Percentiles rank a stretch among this genome's conserved stretches.
These are phyloP conservation scores for Botia almorhae DNA, from an alignment of 2,797 vertebrate genomes.

Conservation along the genomic window DNA sequence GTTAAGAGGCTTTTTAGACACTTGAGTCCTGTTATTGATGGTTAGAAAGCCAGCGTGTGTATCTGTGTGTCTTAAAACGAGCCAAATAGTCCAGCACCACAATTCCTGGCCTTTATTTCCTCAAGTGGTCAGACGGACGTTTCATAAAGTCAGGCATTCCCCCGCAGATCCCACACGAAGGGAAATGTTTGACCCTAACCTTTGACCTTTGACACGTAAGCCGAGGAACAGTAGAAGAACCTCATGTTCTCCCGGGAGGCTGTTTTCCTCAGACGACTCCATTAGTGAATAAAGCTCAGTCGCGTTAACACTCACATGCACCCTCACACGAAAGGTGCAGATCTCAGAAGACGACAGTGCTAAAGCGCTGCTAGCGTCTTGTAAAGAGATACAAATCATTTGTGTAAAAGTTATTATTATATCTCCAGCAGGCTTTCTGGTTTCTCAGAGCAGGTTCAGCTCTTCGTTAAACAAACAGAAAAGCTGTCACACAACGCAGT, in stretches of 20 bases:
- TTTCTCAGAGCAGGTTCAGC: not conserved
- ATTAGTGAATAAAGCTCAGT: slow-evolving; percentile 49
- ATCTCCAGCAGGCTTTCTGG: slow-evolving; percentile 2
- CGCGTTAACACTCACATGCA: slow-evolving; percentile 14
- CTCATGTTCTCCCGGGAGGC: slow-evolving; percentile 41
- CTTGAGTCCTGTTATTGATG: not conserved
- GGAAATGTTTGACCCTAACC: slow-evolving; percentile 65
- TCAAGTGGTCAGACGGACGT: slow-evolving; percentile 34
- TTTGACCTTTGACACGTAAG: slow-evolving; percentile 64
- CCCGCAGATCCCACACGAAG: slow-evolving; percentile 56
- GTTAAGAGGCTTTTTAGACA: not conserved
- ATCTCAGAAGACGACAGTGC: too few species aligned
- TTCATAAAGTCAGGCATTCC: slow-evolving; percentile 50
- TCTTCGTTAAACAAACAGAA: slow-evolving; percentile 5
- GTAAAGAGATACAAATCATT: too few species aligned
- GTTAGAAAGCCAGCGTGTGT: not conserved
- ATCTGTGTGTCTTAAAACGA: not conserved
- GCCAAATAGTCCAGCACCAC: not conserved
- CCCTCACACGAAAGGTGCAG: not conserved
- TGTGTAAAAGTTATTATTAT: slow-evolving; percentile 18
- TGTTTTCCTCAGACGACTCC: slow-evolving; percentile 54
- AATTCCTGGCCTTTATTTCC: slow-evolving; percentile 16
- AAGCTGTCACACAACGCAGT: slow-evolving; percentile 5
- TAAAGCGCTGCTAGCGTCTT: too few species aligned
- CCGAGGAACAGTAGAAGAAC: slow-evolving; percentile 51